Evolutionary conservation across 1,140 invertebrate species (phyloP).

Genomic region (Homalodisca vitripennis): DNA sequence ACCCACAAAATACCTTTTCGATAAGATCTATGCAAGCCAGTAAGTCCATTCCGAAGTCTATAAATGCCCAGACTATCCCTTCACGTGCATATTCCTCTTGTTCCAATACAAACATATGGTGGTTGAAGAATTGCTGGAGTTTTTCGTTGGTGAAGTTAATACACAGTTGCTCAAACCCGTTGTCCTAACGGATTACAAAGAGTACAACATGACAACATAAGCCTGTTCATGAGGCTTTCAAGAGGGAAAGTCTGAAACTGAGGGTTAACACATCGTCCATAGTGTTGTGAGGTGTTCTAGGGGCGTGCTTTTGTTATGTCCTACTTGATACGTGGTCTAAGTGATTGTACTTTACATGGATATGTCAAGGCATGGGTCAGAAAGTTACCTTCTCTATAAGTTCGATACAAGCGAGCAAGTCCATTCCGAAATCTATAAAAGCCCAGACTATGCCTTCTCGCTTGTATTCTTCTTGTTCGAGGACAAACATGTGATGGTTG

Average conservation of each 20-base stretch:
- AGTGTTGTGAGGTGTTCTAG: neutral
- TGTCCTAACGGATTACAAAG: slow-evolving; percentile 66
- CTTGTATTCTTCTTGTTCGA: slow-evolving; percentile 97
- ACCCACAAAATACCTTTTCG: slow-evolving; percentile 80
- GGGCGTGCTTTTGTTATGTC: neutral
- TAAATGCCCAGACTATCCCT: slow-evolving; percentile 98
- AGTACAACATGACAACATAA: neutral
- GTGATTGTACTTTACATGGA: neutral
- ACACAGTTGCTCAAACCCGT: slow-evolving; percentile 99
- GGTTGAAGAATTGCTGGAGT: slow-evolving; percentile 99
- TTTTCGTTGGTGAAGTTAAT: slow-evolving; percentile 99
- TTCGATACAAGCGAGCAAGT: slow-evolving; percentile 94
- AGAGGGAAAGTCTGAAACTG: neutral
- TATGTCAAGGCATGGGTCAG: neutral
- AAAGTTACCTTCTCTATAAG: slow-evolving; percentile 88
- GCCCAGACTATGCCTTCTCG: slow-evolving; percentile 93
- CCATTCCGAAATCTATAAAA: slow-evolving; percentile 98
- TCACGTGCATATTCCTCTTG: slow-evolving; percentile 99
- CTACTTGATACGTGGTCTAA: neutral
- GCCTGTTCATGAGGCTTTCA: neutral
- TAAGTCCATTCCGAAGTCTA: slow-evolving; percentile 99
- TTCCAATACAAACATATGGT: slow-evolving; percentile 99
- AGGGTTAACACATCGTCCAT: neutral
- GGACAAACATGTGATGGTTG: slow-evolving; percentile 98
- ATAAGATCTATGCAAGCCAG: slow-evolving; percentile 98